Evolutionary conservation across 2,113 vertebrate genomes (phyloP).

Genomic region (Suricata suricatta): DNA sequence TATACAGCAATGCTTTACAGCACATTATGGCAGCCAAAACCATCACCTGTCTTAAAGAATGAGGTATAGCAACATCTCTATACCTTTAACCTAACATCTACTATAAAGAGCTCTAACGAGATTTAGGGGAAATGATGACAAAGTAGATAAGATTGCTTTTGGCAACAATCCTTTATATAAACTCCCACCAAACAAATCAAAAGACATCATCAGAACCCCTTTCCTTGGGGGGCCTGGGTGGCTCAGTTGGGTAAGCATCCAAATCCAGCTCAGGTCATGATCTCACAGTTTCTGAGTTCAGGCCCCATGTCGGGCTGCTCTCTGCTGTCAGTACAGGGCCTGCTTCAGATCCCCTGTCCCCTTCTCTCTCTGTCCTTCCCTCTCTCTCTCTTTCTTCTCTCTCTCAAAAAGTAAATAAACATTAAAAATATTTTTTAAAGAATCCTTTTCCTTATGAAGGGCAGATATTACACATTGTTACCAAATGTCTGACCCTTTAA

Average conservation of each 20-base stretch:
- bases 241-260: no score
- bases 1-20: neutral
- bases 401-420: no score
- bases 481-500: neutral
- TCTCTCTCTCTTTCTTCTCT: no score
- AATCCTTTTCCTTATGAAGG: neutral
- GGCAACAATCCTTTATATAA: neutral
- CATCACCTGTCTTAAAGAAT: neutral
- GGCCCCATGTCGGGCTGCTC: no score
- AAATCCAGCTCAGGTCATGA: no score
- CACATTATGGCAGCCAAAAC: neutral
- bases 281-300: no score
- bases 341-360: no score
- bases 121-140: neutral
- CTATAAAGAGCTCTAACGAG: neutral
- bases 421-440: no score
- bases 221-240: neutral
- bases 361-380: no score
- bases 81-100: neutral
- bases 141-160: neutral
- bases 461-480: neutral
- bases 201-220: neutral
- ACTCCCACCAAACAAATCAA: neutral
- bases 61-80: neutral
- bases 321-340: no score